These are phyloP conservation scores for Molossus alvarezi DNA, from an alignment of 2,797 vertebrate species.

Conservation along the genomic window DNA sequence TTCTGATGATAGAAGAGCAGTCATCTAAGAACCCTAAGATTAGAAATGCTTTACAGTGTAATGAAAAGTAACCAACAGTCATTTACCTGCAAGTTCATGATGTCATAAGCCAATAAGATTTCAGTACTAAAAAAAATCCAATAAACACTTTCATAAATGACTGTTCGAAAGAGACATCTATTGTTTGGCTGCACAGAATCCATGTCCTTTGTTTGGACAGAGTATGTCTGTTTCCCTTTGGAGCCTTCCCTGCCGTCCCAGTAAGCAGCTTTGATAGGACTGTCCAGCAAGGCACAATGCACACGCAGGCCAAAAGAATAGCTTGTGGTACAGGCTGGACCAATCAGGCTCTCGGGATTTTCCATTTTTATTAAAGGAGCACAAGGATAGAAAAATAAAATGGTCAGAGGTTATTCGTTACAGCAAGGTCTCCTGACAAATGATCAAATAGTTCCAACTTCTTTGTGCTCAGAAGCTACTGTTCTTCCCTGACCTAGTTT, in stretches of 20 bases:
- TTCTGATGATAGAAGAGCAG: not conserved
- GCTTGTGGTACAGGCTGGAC: not conserved
- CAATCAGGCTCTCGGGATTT: not conserved
- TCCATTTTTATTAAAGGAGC: not conserved
- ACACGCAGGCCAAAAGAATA: not conserved
- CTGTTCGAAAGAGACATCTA: not conserved
- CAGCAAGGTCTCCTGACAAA: not conserved
- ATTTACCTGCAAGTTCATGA: constrained; percentile 13
- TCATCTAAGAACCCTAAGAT: not conserved
- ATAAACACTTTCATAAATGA: constrained; percentile 27
- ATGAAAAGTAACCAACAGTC: not conserved
- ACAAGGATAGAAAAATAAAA: not conserved
- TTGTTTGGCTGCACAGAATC: not conserved
- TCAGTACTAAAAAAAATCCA: constrained; percentile 61
- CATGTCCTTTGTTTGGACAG: constrained; percentile 38
- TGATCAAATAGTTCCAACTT: not conserved
- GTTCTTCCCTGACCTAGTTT: constrained; percentile 64
- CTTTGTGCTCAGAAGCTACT: not conserved
- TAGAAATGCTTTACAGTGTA: constrained; percentile 30
- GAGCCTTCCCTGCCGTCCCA: not conserved
- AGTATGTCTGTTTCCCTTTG: not conserved
- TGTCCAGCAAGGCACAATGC: not conserved
- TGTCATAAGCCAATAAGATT: constrained; percentile 3
- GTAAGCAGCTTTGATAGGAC: not conserved
- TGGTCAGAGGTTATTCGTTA: not conserved